Evolutionary conservation across 1,140 invertebrate species (phyloP).

Genomic region (Drosophila murphyi): DNA sequence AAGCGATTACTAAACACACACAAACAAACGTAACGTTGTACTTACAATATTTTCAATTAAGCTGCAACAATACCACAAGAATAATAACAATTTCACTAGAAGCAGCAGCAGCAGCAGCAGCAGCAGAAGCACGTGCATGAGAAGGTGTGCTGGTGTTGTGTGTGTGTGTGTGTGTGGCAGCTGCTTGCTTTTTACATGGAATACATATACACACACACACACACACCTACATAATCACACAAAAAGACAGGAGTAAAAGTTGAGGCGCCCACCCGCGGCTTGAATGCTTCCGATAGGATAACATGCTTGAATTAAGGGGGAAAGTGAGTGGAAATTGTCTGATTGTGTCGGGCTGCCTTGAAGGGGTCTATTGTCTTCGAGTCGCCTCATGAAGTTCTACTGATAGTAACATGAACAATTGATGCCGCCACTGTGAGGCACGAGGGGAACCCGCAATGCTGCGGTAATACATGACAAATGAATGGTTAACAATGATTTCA

Average conservation of each 20-base stretch:
- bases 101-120: conserved; percentile 32
- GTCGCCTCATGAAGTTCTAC: conserved; percentile 24
- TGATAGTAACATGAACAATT: conserved; percentile 29
- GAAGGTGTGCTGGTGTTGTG: too few relatives aligned
- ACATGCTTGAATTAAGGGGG: conserved; percentile 5
- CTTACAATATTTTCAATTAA: conserved; percentile 81
- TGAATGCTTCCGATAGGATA: conserved; percentile 31
- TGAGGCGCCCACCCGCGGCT: conserved; percentile 29
- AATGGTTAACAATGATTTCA: conserved; percentile 71
- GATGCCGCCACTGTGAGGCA: background rate
- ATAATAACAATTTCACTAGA: conserved; percentile 78
- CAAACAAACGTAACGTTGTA: conserved; percentile 36
- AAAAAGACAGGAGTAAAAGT: background rate
- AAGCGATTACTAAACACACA: conserved; percentile 63
- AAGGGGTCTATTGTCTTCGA: conserved; percentile 16
- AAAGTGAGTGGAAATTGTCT: background rate
- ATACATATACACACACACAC: background rate
- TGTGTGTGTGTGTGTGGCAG: conserved; percentile 15
- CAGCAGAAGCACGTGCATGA: conserved; percentile 9
- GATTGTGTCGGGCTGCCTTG: background rate
- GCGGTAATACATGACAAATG: conserved; percentile 50
- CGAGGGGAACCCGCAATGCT: conserved; percentile 33
- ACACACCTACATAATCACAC: background rate
- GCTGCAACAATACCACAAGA: conserved; percentile 74
- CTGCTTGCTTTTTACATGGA: conserved; percentile 18